Evolutionary conservation across 2,113 vertebrate genomes (phyloP).

Genomic region (Mobula hypostoma): DNA sequence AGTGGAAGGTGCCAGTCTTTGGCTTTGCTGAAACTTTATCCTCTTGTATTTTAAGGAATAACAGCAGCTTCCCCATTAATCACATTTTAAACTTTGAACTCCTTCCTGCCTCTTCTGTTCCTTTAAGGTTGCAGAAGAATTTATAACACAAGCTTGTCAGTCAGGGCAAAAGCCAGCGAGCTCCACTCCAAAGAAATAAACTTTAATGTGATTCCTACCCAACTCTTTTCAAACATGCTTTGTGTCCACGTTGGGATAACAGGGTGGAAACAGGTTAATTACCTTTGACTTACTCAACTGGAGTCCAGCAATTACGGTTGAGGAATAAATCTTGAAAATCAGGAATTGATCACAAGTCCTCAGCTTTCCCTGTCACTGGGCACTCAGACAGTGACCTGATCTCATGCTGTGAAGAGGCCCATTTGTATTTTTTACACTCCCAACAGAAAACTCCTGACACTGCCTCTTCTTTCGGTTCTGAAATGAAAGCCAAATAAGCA

Average conservation of each 20-base stretch:
- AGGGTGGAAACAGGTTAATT: conserved; percentile 40
- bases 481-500: conserved; percentile 28
- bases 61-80: conserved; percentile 37
- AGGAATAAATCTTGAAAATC: conserved; percentile 33
- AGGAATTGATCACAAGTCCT: conserved; percentile 32
- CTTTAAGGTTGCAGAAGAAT: conserved; percentile 38
- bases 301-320: conserved; percentile 14
- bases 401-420: conserved; percentile 34
- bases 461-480: conserved; percentile 8
- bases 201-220: conserved; percentile 35
- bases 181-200: conserved; percentile 35
- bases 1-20: conserved; percentile 37
- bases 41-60: conserved; percentile 41
- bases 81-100: conserved; percentile 39
- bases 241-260: conserved; percentile 33
- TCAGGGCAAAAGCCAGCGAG: conserved; percentile 34
- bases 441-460: conserved; percentile 4
- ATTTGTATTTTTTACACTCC: conserved; percentile 32
- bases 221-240: conserved; percentile 40
- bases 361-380: conserved; percentile 24
- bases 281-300: conserved; percentile 39
- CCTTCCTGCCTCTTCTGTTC: conserved; percentile 39
- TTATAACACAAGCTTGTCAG: conserved; percentile 41
- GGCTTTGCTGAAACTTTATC: conserved; percentile 45
- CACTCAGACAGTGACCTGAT: conserved; percentile 34